Evolutionary conservation across 2,888 invertebrate species (phyloP), one percentile per base, ranked within the genome.

Genomic region (Eledona agricola): DNA sequence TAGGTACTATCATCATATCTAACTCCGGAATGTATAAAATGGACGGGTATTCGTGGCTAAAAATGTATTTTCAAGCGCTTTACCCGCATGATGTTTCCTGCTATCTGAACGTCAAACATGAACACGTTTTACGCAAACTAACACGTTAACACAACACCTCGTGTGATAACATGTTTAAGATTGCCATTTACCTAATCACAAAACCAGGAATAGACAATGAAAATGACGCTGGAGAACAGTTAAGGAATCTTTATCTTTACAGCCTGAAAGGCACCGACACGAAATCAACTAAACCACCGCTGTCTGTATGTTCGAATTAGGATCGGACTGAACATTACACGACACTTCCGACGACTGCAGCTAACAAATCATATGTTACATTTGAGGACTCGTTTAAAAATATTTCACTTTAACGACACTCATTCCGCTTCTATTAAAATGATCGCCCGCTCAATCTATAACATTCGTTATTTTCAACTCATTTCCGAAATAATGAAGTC

Each of bases 101-200:
- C 45, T 51, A 51, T 51, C 51, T 51, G 19, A 51, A 51, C 45
- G 45, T 45, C 51, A 51, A 37, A 37, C 35, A 38, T 51, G 45
- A 51, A 51, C 51, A 51, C 37, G 51, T 25, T 51, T 51, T 51
- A 45, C 31, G 38, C 20, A 42, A 43, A 42, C 51, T 51, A 38
- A 51, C 51, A 51, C 45, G 51, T 20, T 29, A 51, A 51, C 51
- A 51, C 42, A 19, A 51, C 37, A 34, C 43, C 45, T 45, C 31
- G 51, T 37, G 37, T 38, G 51, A 51, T 51, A 51, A 51, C 45
- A 25, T 45, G 45, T 29, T 11, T n/a, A 34, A 51, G 45, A 51
- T 51, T 51, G 45, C 38, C 51, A 51, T 38, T 45, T 51, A 51
- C 29, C 45, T 51, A 51, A 51, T 51, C 51, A 45, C 31, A 51